phyloP scores from a whole-genome alignment of 2,797 vertebrate genomes.

The Buceros bicornis region DNA sequence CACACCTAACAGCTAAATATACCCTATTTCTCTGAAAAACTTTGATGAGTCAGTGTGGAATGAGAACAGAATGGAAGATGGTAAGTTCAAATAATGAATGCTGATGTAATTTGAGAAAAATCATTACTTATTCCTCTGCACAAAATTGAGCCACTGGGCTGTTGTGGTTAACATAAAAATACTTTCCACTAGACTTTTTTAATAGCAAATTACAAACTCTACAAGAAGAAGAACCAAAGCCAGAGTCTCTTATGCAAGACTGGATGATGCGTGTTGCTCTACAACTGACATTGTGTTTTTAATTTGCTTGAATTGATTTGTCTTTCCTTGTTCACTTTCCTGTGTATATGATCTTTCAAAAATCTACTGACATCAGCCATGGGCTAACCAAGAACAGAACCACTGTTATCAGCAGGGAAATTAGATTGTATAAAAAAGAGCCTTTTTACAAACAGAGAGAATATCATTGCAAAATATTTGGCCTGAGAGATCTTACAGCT shows the following conservation, averaged over 20 bases:
- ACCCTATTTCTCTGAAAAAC: neutral
- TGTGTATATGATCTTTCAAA: neutral
- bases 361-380: neutral
- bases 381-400: neutral
- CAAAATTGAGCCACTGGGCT: neutral
- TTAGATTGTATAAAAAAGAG: neutral
- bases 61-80: neutral
- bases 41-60: slow-evolving; percentile 5
- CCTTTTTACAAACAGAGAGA: neutral
- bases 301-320: slow-evolving; percentile 30
- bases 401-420: neutral
- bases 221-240: neutral
- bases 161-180: neutral
- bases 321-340: slow-evolving; percentile 6
- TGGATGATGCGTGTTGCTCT: neutral
- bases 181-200: neutral
- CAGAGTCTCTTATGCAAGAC: neutral
- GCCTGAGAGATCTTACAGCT: neutral
- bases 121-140: neutral
- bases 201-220: neutral
- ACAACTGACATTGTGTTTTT: neutral
- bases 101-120: slow-evolving; percentile 14
- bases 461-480: neutral
- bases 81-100: neutral
- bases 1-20: neutral